phyloP scores from a whole-genome alignment of 1,140 invertebrate genomes.

The Mizuhopecten yessoensis region DNA sequence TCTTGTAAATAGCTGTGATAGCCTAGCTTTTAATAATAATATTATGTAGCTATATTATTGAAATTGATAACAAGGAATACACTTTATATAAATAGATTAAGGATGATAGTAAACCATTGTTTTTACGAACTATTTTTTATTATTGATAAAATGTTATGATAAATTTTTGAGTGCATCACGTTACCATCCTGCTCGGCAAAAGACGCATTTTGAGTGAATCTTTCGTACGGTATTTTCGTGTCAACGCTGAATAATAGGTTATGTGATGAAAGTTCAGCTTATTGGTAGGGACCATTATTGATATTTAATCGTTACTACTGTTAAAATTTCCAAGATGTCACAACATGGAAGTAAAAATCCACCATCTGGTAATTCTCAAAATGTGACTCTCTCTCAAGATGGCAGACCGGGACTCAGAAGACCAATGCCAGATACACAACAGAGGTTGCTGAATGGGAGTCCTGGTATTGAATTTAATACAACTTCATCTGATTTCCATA shows the following conservation, averaged over 20 bases:
- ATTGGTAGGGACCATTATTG: not conserved
- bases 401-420: constrained; percentile 1
- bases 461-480: not conserved
- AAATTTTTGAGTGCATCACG: not conserved
- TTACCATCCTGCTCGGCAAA: not conserved
- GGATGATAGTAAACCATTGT: too few relatives aligned
- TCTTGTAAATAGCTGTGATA: not conserved
- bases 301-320: not conserved
- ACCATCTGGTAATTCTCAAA: constrained; percentile 25
- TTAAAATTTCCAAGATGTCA: not conserved
- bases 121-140: too few relatives aligned
- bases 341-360: constrained; percentile 24
- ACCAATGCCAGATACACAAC: constrained; percentile 14
- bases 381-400: not conserved
- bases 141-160: too few relatives aligned
- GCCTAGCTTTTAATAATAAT: not conserved
- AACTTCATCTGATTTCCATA: too few relatives aligned
- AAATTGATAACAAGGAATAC: too few relatives aligned
- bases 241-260: not conserved
- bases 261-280: not conserved
- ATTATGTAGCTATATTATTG: not conserved
- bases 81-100: too few relatives aligned
- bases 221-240: constrained; percentile 12
- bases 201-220: constrained; percentile 29
- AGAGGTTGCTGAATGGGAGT: not conserved